Conservation (phyloP, 2,113 vertebrate genomes). For the Macroglossus sobrinus region DNA sequence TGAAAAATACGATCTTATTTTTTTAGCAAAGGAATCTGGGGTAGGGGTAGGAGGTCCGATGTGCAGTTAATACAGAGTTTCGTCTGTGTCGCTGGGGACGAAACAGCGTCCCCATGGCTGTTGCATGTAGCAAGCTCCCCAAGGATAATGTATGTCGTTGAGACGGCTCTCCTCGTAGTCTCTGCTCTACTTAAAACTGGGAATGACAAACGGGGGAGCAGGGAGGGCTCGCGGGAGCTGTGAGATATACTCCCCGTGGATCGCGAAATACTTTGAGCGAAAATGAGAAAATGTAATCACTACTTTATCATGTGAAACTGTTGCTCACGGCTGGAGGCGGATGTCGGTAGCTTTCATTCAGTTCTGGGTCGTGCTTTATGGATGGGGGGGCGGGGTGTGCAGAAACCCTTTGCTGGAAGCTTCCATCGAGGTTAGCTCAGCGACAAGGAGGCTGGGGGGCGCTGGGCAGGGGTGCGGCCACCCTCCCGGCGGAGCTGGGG, state of each 20-base stretch:
- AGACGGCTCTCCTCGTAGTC: constrained; percentile 57
- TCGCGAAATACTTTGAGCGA: constrained; percentile 47
- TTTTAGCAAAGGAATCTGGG: background rate
- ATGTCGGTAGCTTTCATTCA: constrained; percentile 52
- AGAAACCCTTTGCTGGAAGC: constrained; percentile 1
- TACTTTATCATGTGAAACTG: constrained; percentile 46
- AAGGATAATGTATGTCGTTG: constrained; percentile 45
- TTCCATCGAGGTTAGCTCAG: constrained; percentile 16
- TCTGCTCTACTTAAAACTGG: constrained; percentile 70
- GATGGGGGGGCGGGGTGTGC: background rate
- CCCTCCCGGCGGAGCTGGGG: background rate
- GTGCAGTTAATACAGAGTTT: background rate
- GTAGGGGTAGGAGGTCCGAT: background rate
- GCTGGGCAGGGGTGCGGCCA: background rate
- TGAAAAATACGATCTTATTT: background rate
- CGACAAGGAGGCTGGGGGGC: background rate
- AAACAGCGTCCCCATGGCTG: background rate
- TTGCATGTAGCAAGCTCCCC: constrained; percentile 52
- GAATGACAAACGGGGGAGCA: background rate
- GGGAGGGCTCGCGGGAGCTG: background rate
- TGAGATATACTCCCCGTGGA: constrained; percentile 30
- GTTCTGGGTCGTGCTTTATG: constrained; percentile 3
- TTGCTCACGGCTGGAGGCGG: constrained; percentile 43
- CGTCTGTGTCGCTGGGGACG: constrained; percentile 61
- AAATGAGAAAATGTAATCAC: constrained; percentile 63